Evolutionary conservation across 2,888 invertebrate genomes (phyloP), one percentile per base, ranked within the genome.

Genomic region (Norana najaformis): DNA sequence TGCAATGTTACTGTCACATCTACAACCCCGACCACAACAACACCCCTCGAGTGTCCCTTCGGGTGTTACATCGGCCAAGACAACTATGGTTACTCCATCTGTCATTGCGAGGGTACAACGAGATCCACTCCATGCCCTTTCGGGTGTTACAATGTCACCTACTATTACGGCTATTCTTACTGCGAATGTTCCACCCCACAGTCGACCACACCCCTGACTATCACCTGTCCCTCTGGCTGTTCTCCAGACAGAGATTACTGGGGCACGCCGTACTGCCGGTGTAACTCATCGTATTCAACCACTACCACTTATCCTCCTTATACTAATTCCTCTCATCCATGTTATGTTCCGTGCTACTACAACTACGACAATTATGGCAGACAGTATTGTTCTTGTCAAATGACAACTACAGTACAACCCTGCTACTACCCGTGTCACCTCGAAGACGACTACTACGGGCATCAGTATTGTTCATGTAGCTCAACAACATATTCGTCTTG

Each of bases 61-160:
- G 69, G 69, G 11, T 69, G 69, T n/a, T 69, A 69, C 69, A 8
- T 69, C 30, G 69, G 69, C 69, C 69, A 69, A n/a, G 69, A 69
- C 69, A 69, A 13, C 69, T 69, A 69, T n/a, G 69, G 69, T n/a
- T 69, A 69, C n/a, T n/a, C 69, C 69, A 69, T 69, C 13, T 69
- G 69, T n/a, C 69, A 11, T 69, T 69, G 69, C 69, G 69, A 69
- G 69, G 69, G 69, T n/a, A 69, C 69, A 8, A 69, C 69, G n/a
- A 30, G 3, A 69, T 30, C 69, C 69, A 16, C 69, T 11, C 69
- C 69, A 8, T 69, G 69, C n/a, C 69, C 69, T n/a, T 69, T 69
- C 69, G 69, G 69, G n/a, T 69, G 69, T 16, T 69, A 69, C 69
- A 69, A 69, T n/a, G 69, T 69, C n/a, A 69, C 69, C n/a, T 69